Conservation (phyloP, 2,797 vertebrate species). For the Syncerus caffer region DNA sequence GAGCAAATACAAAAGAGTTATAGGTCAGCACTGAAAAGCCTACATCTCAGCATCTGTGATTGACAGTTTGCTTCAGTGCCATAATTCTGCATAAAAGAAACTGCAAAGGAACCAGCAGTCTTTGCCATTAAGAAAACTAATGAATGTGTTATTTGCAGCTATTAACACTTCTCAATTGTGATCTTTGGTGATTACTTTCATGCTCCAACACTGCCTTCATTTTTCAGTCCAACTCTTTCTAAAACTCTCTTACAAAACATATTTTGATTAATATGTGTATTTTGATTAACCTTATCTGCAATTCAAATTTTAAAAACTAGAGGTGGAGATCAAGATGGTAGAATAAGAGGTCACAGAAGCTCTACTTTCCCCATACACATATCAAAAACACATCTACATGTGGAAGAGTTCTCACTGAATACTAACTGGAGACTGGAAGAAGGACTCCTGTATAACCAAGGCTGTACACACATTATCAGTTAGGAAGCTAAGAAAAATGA, state of each 20-base stretch:
- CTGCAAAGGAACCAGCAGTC: neutral
- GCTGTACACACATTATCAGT: neutral
- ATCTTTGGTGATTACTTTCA: slow-evolving; percentile 14
- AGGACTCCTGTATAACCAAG: neutral
- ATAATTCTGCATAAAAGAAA: slow-evolving; percentile 1
- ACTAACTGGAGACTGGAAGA: neutral
- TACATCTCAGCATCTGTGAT: neutral
- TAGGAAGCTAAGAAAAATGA: neutral
- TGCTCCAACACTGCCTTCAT: neutral
- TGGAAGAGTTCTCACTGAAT: neutral
- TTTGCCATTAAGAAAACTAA: neutral
- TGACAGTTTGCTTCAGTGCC: neutral
- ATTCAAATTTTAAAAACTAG: neutral
- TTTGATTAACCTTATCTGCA: neutral
- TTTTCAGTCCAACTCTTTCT: neutral
- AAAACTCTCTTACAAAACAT: neutral
- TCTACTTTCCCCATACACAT: neutral
- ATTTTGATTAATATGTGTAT: neutral
- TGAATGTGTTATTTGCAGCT: slow-evolving; percentile 1
- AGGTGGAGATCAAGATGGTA: neutral
- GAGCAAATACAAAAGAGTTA: neutral
- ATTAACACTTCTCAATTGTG: slow-evolving; percentile 21
- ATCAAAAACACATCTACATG: neutral
- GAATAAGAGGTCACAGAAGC: neutral
- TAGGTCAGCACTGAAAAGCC: neutral